These are phyloP conservation scores for Oceanites oceanicus DNA, from an alignment of 2,113 vertebrate species.

Conservation along the genomic window DNA sequence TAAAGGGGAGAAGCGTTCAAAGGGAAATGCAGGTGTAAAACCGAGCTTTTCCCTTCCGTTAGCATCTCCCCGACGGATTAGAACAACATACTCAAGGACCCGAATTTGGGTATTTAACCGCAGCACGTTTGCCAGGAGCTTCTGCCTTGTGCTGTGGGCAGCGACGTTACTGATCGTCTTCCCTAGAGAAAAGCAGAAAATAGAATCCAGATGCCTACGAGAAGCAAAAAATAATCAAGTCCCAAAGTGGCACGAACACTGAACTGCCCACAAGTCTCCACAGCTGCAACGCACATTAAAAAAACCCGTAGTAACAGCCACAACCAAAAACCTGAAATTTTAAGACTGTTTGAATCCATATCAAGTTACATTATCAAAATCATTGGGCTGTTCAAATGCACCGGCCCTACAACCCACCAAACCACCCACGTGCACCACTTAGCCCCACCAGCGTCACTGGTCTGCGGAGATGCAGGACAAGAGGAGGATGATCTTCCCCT, in stretches of 20 bases:
- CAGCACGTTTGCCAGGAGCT: not conserved
- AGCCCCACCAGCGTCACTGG: not conserved
- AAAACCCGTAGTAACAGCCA: fast-evolving
- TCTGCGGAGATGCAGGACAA: fast-evolving
- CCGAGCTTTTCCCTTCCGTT: not conserved
- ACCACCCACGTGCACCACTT: fast-evolving
- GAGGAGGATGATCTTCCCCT: not conserved
- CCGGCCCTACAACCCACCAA: not conserved
- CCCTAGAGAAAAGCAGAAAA: not conserved
- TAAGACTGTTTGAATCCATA: fast-evolving
- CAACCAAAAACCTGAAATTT: not conserved
- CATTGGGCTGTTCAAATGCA: fast-evolving
- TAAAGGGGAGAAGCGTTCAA: not conserved
- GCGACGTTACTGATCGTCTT: not conserved
- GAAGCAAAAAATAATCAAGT: not conserved
- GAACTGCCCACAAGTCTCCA: not conserved
- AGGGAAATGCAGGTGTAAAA: not conserved
- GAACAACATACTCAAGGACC: not conserved
- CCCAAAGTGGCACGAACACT: not conserved
- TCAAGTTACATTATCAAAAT: fast-evolving
- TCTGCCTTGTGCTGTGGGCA: not conserved
- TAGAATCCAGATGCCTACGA: not conserved
- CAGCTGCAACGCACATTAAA: fast-evolving
- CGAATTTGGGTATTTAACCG: not conserved
- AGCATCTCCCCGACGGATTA: not conserved